Evolutionary conservation across 1,140 invertebrate species (phyloP).

Genomic region (Nebria ingens): DNA sequence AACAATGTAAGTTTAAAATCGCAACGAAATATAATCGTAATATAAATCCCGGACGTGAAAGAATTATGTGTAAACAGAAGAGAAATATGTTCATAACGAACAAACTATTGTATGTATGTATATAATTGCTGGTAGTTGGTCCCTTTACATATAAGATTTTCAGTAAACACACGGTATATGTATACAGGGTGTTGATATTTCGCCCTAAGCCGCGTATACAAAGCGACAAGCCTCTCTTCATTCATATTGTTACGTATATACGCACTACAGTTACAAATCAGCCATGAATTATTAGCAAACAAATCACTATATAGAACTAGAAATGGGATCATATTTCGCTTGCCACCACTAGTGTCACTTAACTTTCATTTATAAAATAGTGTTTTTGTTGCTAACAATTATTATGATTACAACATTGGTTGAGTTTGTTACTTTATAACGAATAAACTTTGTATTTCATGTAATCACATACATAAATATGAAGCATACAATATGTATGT

Average conservation of each 20-base stretch:
- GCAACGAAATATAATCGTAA: background rate
- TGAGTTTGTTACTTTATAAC: too few relatives aligned
- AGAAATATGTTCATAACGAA: conserved; percentile 9
- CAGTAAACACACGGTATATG: background rate
- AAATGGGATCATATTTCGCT: background rate
- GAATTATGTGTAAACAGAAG: background rate
- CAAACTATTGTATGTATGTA: background rate
- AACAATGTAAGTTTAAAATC: too few relatives aligned
- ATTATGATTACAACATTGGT: too few relatives aligned
- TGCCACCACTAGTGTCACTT: too few relatives aligned
- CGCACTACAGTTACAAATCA: conserved; percentile 11
- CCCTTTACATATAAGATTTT: background rate
- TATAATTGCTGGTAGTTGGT: background rate
- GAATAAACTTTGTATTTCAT: too few relatives aligned
- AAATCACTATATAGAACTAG: conserved; percentile 4
- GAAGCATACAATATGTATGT: too few relatives aligned
- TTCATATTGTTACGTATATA: conserved; percentile 14
- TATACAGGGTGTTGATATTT: background rate
- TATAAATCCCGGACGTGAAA: background rate
- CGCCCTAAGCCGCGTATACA: background rate
- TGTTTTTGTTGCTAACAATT: too few relatives aligned
- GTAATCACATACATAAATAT: too few relatives aligned
- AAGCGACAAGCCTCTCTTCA: background rate
- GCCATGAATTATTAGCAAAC: conserved; percentile 16
- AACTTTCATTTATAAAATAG: too few relatives aligned